These are phyloP conservation scores for Brachirus orientalis DNA, from an alignment of 2,113 vertebrate genomes.

Conservation along the genomic window DNA sequence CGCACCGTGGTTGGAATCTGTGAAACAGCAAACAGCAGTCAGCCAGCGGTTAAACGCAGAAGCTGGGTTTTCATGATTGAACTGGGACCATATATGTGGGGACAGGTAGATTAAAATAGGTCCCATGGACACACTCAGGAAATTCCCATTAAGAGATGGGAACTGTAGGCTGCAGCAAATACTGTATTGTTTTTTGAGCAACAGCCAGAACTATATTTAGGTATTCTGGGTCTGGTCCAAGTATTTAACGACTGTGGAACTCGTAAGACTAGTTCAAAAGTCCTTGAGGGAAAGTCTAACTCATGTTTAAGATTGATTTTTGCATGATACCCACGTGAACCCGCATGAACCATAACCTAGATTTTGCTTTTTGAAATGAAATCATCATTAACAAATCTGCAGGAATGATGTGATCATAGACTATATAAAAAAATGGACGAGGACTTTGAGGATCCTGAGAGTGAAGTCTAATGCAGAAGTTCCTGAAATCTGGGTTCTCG, in stretches of 20 bases:
- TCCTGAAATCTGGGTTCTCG: too few relatives aligned
- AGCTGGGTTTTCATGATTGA: not conserved
- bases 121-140: constrained; percentile 20
- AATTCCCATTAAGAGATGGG: constrained; percentile 10
- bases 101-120: constrained; percentile 21
- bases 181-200: not conserved
- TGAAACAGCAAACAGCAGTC: constrained; percentile 10
- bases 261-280: not conserved
- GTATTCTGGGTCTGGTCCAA: not conserved
- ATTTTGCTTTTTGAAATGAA: too few relatives aligned
- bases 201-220: not conserved
- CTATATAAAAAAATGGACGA: too few relatives aligned
- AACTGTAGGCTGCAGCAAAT: not conserved
- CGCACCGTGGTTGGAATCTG: constrained; percentile 79
- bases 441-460: too few relatives aligned
- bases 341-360: too few relatives aligned
- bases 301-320: not conserved
- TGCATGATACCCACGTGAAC: too few relatives aligned
- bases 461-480: too few relatives aligned
- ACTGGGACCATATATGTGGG: not conserved
- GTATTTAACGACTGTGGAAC: not conserved
- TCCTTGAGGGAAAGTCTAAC: not conserved
- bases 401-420: too few relatives aligned
- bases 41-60: not conserved
- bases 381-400: too few relatives aligned